Evolutionary conservation across 2,888 invertebrate species (phyloP), one percentile per base, ranked within the genome.

Genomic region (Microctonus brassicae): DNA sequence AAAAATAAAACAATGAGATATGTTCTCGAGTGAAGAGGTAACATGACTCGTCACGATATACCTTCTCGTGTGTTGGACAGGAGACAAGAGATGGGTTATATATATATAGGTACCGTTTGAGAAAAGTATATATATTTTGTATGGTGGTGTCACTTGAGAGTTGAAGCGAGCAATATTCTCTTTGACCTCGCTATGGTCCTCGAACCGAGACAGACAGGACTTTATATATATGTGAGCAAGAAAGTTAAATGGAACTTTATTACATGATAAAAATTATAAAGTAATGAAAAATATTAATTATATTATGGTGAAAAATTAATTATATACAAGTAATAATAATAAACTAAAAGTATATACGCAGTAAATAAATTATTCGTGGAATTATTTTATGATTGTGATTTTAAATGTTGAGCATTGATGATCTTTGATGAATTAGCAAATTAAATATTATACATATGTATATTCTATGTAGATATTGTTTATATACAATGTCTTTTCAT

Each of bases 1-100:
- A 66, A 73, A 74, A 80, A 75, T 78, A 70, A 75, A 72, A 79
- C 76, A 76, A 73, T 63, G 75, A 53, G 36, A 47, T 47, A 47
- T 62, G 33, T 47, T 47, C 60, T 67, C 57, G 13, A 36, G 20
- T 58, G 63, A 63, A 22, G 36, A 52, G 57, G 53, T 62, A 62
- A 62, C 39, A 42, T 36, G 39, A 62, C 1, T 36, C 22, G n/a
- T n/a, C n/a, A n/a, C n/a, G 29, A 24, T 24, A 33, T 60, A 47
- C 47, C 1, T 39, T 5, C 39, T 39, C n/a, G 39, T n/a, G n/a
- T 24, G 34, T 36, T 17, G 33, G 17, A 13, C 20, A 17, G 17
- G 20, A 17, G 47, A 20, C n/a, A 13, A 33, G 42, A 58, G 20
- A 57, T 67, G 26, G 39, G 52, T n/a, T n/a, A n/a, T 29, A 22